Percentiles rank a stretch among this genome's conserved stretches.
phyloP scores from a whole-genome alignment of 2,797 vertebrate genomes.

The Lepus townsendii region DNA sequence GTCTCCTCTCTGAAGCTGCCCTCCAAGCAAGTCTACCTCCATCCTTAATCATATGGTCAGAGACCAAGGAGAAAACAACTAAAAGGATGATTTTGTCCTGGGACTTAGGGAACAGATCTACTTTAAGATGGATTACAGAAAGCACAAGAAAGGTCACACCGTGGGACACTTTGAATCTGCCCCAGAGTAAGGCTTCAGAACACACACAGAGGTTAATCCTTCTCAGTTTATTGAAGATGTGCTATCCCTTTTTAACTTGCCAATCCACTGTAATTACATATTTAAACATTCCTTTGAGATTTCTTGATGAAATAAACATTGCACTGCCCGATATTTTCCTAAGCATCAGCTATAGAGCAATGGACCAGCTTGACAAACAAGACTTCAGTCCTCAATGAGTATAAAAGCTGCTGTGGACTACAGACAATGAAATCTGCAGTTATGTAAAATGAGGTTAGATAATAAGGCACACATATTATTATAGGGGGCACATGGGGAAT shows the following conservation, averaged over 20 bases:
- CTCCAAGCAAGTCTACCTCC: not conserved
- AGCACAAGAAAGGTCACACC: not conserved
- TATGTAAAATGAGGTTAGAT: not conserved
- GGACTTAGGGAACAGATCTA: not conserved
- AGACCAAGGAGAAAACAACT: not conserved
- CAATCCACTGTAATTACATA: not conserved
- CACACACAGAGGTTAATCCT: not conserved
- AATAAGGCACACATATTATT: not conserved
- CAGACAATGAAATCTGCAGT: not conserved
- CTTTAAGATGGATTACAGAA: not conserved
- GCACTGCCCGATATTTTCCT: not conserved
- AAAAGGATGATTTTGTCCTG: not conserved
- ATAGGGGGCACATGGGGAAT: not conserved
- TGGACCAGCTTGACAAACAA: not conserved
- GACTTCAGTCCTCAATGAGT: not conserved
- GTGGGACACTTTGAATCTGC: not conserved
- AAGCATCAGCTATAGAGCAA: not conserved
- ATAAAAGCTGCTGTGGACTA: not conserved
- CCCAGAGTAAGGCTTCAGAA: not conserved
- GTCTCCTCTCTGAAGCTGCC: not conserved
- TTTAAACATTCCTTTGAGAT: not conserved
- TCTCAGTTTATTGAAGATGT: not conserved
- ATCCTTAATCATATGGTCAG: not conserved
- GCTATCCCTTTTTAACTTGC: not conserved
- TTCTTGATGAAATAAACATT: not conserved